phyloP scores from a whole-genome alignment of 1,140 invertebrate species.

The Cepaea nemoralis region DNA sequence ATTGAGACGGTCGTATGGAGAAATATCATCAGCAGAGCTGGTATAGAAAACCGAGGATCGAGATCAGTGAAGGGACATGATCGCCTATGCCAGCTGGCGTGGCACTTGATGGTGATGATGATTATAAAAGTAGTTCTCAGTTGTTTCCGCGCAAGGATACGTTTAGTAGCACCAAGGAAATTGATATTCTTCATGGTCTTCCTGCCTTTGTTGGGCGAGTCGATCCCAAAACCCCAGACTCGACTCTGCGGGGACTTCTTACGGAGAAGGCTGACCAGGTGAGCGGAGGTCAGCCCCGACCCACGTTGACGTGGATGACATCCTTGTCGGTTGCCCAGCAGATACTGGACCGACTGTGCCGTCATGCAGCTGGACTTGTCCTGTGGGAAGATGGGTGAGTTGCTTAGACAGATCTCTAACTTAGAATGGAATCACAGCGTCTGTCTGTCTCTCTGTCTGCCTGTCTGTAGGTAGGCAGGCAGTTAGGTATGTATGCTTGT shows the following conservation, averaged over 20 bases:
- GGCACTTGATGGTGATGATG: too few relatives aligned
- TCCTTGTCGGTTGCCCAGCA: constrained; percentile 60
- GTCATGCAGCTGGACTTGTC: constrained; percentile 68
- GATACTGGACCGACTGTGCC: constrained; percentile 57
- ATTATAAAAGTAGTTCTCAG: too few relatives aligned
- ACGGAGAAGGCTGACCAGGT: constrained; percentile 60
- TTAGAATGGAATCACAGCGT: background rate
- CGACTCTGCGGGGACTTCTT: constrained; percentile 35
- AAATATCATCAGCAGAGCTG: too few relatives aligned
- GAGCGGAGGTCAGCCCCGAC: constrained; percentile 59
- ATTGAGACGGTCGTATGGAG: too few relatives aligned
- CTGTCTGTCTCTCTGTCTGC: too few relatives aligned
- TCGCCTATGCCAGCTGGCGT: too few relatives aligned
- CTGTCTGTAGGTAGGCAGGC: background rate
- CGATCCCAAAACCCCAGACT: constrained; percentile 53
- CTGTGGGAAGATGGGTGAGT: constrained; percentile 40
- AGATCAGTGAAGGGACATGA: too few relatives aligned
- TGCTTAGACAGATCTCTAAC: background rate
- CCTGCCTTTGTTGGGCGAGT: constrained; percentile 42
- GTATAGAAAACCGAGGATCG: too few relatives aligned
- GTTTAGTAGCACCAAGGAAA: constrained; percentile 57
- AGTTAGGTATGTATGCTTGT: background rate
- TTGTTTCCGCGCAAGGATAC: constrained; percentile 64
- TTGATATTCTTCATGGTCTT: constrained; percentile 54
- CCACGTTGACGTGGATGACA: constrained; percentile 63